Percentiles rank a stretch among this genome's conserved stretches.
Evolutionary conservation across 2,797 vertebrate species (phyloP).

Genomic region (Pangasius larnaudii): DNA sequence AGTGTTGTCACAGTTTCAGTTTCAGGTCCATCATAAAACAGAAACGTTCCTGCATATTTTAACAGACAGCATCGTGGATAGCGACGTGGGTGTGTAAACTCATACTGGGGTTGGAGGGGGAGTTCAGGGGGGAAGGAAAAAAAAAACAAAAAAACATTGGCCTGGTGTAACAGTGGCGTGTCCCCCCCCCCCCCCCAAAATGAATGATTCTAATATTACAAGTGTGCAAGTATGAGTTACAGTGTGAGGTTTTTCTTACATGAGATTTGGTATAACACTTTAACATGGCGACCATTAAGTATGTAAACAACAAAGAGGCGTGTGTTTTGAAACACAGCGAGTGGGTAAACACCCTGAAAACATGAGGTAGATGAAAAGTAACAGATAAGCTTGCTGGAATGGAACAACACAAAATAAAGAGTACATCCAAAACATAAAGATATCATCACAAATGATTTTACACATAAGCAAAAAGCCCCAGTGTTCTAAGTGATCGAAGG

Average conservation of each 20-base stretch:
- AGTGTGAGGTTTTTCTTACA: background rate
- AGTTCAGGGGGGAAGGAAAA: background rate
- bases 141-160: background rate
- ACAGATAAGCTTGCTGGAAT: conserved; percentile 43
- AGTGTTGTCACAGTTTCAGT: conserved; percentile 55
- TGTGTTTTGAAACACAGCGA: conserved; percentile 17
- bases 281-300: conserved; percentile 11
- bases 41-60: conserved; percentile 52
- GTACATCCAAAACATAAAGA: conserved; percentile 37
- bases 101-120: background rate
- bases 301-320: conserved; percentile 12
- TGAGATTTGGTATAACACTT: conserved; percentile 22
- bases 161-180: background rate
- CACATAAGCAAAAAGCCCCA: conserved; percentile 22
- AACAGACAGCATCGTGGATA: conserved; percentile 41
- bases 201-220: conserved; percentile 11
- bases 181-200: background rate
- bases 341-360: conserved; percentile 39
- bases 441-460: conserved; percentile 35
- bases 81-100: conserved; percentile 24
- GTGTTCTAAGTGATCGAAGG: conserved; percentile 26
- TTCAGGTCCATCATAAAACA: conserved; percentile 49
- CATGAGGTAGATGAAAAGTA: conserved; percentile 56
- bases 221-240: conserved; percentile 2
- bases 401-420: conserved; percentile 38